phyloP scores from a whole-genome alignment of 2,797 vertebrate species.

The Trematomus bernacchii region DNA sequence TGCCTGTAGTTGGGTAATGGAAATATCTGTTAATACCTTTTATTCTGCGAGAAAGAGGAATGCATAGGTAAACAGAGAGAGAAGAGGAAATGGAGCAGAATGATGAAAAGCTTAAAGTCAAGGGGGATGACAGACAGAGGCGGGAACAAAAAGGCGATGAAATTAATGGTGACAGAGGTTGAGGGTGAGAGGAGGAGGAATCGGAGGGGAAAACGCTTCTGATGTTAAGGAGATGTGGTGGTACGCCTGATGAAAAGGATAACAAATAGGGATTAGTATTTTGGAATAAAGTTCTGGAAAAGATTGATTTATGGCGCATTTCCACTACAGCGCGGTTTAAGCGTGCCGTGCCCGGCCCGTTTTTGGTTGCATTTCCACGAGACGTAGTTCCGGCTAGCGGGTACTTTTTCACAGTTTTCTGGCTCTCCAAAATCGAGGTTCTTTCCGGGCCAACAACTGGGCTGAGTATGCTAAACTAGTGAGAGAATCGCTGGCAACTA shows the following conservation, averaged over 20 bases:
- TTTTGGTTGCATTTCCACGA: too few relatives aligned
- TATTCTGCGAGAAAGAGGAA: constrained; percentile 24
- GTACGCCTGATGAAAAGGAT: constrained; percentile 33
- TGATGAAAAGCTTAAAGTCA: constrained; percentile 31
- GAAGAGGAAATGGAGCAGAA: constrained; percentile 27
- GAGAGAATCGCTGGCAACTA: too few relatives aligned
- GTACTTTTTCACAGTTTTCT: too few relatives aligned
- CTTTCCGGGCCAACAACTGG: too few relatives aligned
- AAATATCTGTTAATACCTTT: constrained; percentile 34
- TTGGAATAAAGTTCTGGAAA: constrained; percentile 29
- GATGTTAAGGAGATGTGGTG: constrained; percentile 38
- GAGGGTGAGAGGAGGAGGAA: constrained; percentile 33
- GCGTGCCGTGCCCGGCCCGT: too few relatives aligned
- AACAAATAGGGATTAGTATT: constrained; percentile 33
- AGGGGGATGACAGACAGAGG: constrained; percentile 15
- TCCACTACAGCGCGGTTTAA: too few relatives aligned
- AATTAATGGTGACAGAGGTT: constrained; percentile 37
- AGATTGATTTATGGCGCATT: constrained; percentile 4
- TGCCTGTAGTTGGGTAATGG: constrained; percentile 25
- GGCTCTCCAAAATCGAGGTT: too few relatives aligned
- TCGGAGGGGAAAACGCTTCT: constrained; percentile 15
- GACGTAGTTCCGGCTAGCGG: too few relatives aligned
- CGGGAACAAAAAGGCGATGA: constrained; percentile 29
- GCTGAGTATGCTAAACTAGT: too few relatives aligned
- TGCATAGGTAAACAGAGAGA: constrained; percentile 23